phyloP scores from a whole-genome alignment of 1,140 invertebrate species.

The Sycobia sp. region DNA sequence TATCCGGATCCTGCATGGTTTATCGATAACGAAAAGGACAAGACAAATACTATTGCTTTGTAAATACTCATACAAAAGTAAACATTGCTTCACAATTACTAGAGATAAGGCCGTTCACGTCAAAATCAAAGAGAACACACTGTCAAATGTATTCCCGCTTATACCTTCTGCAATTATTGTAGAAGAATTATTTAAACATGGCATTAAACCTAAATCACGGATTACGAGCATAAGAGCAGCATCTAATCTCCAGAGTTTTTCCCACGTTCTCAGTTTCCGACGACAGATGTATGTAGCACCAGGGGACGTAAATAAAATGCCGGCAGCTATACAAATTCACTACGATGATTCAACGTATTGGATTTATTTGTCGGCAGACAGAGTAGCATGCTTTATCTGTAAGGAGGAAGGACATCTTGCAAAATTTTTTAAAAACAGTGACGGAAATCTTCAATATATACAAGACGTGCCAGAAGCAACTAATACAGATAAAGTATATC shows the following conservation, averaged over 20 bases:
- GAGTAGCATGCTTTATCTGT: slow-evolving; percentile 3
- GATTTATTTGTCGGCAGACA: background rate
- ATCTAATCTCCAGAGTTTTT: background rate
- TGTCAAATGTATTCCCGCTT: background rate
- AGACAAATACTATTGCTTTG: too few species aligned
- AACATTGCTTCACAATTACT: slow-evolving; percentile 1
- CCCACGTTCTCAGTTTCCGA: background rate
- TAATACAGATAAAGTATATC: too few species aligned
- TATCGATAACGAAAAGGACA: too few species aligned
- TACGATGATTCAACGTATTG: background rate
- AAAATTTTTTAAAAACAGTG: too few species aligned
- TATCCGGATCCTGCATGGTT: too few species aligned
- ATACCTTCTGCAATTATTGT: background rate
- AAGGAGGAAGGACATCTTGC: too few species aligned
- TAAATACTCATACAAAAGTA: background rate
- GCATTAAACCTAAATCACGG: background rate
- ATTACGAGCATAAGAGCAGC: background rate
- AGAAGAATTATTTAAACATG: background rate
- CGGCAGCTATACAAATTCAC: background rate
- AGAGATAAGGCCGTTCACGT: slow-evolving; percentile 4
- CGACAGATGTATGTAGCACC: background rate
- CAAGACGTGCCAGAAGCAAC: too few species aligned
- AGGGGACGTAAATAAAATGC: background rate
- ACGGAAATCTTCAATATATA: too few species aligned
- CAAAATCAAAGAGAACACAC: background rate